Conservation (phyloP, 2,797 vertebrate species). For the Thalassophryne amazonica region DNA sequence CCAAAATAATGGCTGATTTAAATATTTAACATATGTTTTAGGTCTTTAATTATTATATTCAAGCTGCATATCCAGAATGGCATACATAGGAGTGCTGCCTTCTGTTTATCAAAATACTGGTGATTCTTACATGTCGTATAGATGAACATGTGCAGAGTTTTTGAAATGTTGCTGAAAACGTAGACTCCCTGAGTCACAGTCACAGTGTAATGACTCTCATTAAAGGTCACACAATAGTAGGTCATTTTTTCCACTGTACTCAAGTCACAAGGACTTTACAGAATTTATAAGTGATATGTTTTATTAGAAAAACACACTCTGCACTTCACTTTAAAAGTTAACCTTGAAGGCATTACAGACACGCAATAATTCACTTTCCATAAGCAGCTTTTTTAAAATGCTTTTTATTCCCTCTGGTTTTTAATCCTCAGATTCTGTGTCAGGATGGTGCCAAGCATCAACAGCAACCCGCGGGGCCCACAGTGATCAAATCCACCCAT, state of each 20-base stretch:
- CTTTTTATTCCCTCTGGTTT: neutral
- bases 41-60: conserved; percentile 2
- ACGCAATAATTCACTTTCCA: conserved; percentile 20
- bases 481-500: conserved; percentile 59
- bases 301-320: conserved; percentile 15
- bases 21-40: conserved; percentile 12
- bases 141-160: conserved; percentile 1
- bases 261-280: conserved; percentile 16
- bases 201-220: conserved; percentile 19
- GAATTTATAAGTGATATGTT: conserved; percentile 26
- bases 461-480: conserved; percentile 50
- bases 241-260: conserved; percentile 16
- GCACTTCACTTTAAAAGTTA: conserved; percentile 15
- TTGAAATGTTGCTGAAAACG: conserved; percentile 19
- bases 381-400: conserved; percentile 11
- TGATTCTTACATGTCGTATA: conserved; percentile 12
- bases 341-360: conserved; percentile 27
- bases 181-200: conserved; percentile 19
- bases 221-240: conserved; percentile 45
- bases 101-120: conserved; percentile 1
- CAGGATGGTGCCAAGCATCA: conserved; percentile 1
- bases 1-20: too few species aligned
- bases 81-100: neutral
- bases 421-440: conserved; percentile 3
- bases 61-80: neutral